Evolutionary conservation across 2,888 invertebrate genomes (phyloP).

Genomic region (Ecdyonurus torrentis): DNA sequence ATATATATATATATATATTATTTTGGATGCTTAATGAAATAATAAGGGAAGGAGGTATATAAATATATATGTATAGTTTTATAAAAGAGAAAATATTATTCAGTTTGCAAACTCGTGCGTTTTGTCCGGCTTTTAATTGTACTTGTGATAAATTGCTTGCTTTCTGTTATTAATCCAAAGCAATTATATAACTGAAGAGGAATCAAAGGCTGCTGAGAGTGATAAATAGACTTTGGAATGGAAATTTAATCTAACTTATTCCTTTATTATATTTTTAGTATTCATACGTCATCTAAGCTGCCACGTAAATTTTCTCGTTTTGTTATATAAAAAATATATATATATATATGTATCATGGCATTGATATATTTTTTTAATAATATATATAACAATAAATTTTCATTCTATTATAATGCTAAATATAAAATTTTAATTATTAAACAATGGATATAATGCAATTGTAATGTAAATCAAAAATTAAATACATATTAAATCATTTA

Average conservation of each 20-base stretch:
- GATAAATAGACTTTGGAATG: background rate
- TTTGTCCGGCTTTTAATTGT: conserved; percentile 1
- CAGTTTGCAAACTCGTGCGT: background rate
- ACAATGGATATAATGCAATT: too few relatives aligned
- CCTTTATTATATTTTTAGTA: background rate
- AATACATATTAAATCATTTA: too few relatives aligned
- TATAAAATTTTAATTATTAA: too few relatives aligned
- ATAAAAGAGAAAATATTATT: background rate
- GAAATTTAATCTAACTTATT: background rate
- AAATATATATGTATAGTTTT: background rate
- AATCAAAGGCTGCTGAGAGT: background rate
- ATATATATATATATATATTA: too few relatives aligned
- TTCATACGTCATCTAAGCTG: background rate
- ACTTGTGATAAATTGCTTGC: conserved; percentile 1
- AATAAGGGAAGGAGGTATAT: background rate
- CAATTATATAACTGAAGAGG: background rate
- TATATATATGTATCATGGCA: too few relatives aligned
- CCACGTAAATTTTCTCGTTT: background rate
- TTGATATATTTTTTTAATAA: too few relatives aligned
- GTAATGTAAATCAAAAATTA: too few relatives aligned
- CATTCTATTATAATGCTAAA: too few relatives aligned
- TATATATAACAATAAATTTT: too few relatives aligned
- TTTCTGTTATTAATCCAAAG: conserved; percentile 3
- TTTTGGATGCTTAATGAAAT: background rate
- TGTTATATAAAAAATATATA: too few relatives aligned